Evolutionary conservation across 1,140 invertebrate species (phyloP), one percentile per base, ranked within the genome.

Genomic region (Aethina tumida): DNA sequence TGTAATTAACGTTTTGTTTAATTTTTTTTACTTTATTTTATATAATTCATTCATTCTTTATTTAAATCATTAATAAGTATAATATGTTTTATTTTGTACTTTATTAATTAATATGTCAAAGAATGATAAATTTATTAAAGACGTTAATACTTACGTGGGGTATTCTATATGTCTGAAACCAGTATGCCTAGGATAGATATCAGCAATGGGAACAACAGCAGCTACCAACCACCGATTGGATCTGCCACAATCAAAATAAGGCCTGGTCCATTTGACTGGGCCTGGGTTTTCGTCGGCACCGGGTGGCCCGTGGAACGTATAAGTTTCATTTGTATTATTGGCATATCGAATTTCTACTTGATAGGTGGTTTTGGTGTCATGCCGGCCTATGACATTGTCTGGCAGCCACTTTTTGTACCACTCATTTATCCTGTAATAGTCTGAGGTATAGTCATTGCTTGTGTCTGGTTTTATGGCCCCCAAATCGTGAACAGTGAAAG

Each of bases 161-260:
- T 92, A 93, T 71, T 96, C 88, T 56, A 97, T 80, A 63, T 97
- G 94, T 51, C 90, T 74, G 61, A 88, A 98, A 46, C 84, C 79
- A 6, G 91, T 94, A 59, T 98, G 94, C 26, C 94, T 67, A 4
- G 93, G 92, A 67, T 89, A 95, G 36, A 95, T 91, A 63, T 97
- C 95, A 29, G 88, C 88, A 31, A 98, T 84, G 2, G 94, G 94
- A 35, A 90, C 82, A 5, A 93, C 83, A 18, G 92, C 94, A 34
- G 79, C 85, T 2, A 97, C 82, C 7, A 97, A 66, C 95, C 95
- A 98, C 61, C 92, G 87, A 66, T 97, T 95, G 1, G 92, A 85
- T 47, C 91, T 69, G 7, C 84, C 86, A 64, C 94, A 98, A 67
- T 98, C 94, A 66, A 94, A 98, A 64, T 98, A 98, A 0, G 94